Percentiles rank a stretch among this genome's conserved stretches.
Evolutionary conservation across 2,113 vertebrate species (phyloP).

Genomic region (Lagenorhynchus albirostris): DNA sequence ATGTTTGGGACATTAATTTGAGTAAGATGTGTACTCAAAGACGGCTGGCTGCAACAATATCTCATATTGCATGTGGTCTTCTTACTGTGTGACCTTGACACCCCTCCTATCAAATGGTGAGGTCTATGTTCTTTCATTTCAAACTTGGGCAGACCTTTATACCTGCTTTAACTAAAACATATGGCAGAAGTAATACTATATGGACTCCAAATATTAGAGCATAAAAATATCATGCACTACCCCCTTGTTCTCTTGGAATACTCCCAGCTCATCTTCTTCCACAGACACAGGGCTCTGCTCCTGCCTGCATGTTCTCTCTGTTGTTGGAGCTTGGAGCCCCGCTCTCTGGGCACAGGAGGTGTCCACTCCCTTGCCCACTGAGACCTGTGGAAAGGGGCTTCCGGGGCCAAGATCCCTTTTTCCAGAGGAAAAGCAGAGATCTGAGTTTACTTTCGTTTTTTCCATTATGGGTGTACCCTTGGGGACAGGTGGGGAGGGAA

Average conservation of each 20-base stretch:
- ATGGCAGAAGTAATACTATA: background rate
- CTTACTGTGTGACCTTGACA: background rate
- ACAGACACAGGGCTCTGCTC: constrained; percentile 49
- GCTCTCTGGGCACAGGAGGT: constrained; percentile 42
- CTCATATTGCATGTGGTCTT: background rate
- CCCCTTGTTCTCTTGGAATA: background rate
- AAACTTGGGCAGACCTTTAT: background rate
- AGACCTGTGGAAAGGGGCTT: constrained; percentile 48
- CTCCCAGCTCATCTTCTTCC: background rate
- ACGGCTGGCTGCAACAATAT: background rate
- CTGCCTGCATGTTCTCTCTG: constrained; percentile 71
- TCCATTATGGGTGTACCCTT: constrained; percentile 45
- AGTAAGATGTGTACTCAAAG: background rate
- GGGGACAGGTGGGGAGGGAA: constrained; percentile 35
- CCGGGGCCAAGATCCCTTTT: constrained; percentile 24
- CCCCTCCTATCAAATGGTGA: background rate
- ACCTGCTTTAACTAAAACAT: background rate
- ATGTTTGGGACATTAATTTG: background rate
- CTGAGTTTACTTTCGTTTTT: constrained; percentile 65
- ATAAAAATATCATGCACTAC: background rate
- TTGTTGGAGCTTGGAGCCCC: constrained; percentile 54
- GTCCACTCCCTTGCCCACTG: constrained; percentile 40
- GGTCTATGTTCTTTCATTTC: background rate
- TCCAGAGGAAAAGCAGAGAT: constrained; percentile 51
- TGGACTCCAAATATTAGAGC: background rate